A percentile compares a stretch with the other conserved stretches of the same genome.
Conservation (phyloP, 1,140 invertebrate species). For the Bombyx mandarina region DNA sequence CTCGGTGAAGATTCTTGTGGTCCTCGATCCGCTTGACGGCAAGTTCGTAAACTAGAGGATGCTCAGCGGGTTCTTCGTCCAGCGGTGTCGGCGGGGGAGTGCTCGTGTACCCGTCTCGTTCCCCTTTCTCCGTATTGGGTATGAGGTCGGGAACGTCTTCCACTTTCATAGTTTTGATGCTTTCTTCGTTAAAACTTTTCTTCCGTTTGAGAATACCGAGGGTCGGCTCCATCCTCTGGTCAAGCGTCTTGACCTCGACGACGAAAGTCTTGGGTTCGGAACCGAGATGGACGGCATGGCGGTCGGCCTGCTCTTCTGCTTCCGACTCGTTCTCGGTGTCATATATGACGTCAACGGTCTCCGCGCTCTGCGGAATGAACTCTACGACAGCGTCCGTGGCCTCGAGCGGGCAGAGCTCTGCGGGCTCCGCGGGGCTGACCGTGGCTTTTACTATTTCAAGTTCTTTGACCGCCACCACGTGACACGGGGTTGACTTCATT, state of each 20-base stretch:
- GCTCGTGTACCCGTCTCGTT: conserved; percentile 23
- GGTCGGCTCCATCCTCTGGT: conserved; percentile 51
- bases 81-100: conserved; percentile 27
- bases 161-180: conserved; percentile 28
- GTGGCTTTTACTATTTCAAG: conserved; percentile 68
- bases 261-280: conserved; percentile 57
- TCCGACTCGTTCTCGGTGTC: conserved; percentile 70
- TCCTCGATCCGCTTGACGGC: conserved; percentile 22
- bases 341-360: conserved; percentile 50
- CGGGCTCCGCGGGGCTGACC: conserved; percentile 60
- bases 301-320: conserved; percentile 9
- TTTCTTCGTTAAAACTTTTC: conserved; percentile 19
- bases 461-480: conserved; percentile 73
- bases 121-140: conserved; percentile 18
- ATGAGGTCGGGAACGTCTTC: conserved; percentile 38
- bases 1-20: conserved; percentile 21
- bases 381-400: conserved; percentile 40
- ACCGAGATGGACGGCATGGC: conserved; percentile 33
- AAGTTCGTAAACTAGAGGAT: conserved; percentile 27
- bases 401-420: conserved; percentile 35
- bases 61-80: conserved; percentile 12
- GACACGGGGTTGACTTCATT: conserved; percentile 48
- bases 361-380: conserved; percentile 47
- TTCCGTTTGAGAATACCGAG: conserved; percentile 55
- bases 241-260: conserved; percentile 46